phyloP scores from a whole-genome alignment of 2,797 vertebrate species.

The Pitangus sulphuratus region DNA sequence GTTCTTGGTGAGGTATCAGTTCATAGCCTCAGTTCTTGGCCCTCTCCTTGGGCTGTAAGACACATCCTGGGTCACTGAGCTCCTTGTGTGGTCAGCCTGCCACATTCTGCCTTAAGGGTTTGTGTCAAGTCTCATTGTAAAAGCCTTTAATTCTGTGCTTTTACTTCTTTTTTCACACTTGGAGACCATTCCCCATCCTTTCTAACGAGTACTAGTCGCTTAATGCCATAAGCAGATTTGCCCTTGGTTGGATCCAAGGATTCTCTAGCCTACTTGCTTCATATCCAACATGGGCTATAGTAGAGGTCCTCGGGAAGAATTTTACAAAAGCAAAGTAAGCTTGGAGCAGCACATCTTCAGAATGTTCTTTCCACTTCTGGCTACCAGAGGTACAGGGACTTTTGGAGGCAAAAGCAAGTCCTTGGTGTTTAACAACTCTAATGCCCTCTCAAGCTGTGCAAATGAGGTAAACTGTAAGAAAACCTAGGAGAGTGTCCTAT shows the following conservation, averaged over 20 bases:
- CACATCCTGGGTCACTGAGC: neutral
- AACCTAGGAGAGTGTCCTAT: neutral
- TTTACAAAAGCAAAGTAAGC: neutral
- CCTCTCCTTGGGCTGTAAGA: neutral
- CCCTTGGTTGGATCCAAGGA: neutral
- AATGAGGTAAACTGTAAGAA: neutral
- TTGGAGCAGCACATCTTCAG: neutral
- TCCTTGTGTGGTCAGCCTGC: accelerated
- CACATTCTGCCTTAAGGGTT: neutral
- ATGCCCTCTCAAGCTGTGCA: neutral
- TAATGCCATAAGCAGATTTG: neutral
- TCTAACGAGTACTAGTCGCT: neutral
- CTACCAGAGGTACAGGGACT: neutral
- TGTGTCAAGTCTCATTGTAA: neutral
- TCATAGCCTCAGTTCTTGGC: neutral
- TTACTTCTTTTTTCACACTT: neutral
- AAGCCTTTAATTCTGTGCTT: neutral
- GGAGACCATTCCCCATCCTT: neutral
- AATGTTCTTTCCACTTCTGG: neutral
- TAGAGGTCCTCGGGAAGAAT: neutral
- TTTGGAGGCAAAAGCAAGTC: neutral
- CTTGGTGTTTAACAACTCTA: neutral
- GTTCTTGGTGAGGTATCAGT: neutral
- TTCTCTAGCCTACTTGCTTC: neutral
- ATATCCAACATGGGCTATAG: neutral